Evolutionary conservation across 2,113 vertebrate genomes (phyloP).

Genomic region (Gymnocephalus cernua): DNA sequence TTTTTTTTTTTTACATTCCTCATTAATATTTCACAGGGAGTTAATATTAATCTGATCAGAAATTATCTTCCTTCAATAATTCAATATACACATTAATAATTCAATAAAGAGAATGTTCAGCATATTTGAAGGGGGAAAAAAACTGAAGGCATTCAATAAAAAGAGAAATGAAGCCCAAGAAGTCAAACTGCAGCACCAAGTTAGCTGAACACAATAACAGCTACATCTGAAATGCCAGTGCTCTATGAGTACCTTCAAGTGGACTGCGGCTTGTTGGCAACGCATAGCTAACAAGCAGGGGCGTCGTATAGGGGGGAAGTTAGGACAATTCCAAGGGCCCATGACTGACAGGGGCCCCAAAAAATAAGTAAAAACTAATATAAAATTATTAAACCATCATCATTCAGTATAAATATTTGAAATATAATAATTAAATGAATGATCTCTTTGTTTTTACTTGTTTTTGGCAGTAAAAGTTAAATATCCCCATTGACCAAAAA

Average conservation of each 20-base stretch:
- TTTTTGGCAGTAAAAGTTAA: no score
- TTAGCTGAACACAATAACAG: conserved; percentile 4
- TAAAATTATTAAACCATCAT: no score
- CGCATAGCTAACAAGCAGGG: neutral
- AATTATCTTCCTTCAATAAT: conserved; percentile 85
- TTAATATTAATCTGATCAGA: conserved; percentile 87
- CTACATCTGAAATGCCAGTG: neutral
- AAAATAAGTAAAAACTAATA: no score
- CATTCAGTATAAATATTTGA: no score
- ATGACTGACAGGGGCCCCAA: no score
- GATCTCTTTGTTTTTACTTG: no score
- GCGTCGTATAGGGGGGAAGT: no score
- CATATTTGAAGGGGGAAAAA: conserved; percentile 40
- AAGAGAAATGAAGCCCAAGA: conserved; percentile 37
- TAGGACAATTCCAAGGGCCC: no score
- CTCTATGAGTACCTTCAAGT: neutral
- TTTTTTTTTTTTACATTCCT: conserved; percentile 56
- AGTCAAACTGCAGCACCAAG: conserved; percentile 11
- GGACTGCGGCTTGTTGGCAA: neutral
- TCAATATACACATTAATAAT: conserved; percentile 82
- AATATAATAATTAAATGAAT: no score
- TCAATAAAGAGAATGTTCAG: conserved; percentile 79
- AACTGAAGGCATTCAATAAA: conserved; percentile 49
- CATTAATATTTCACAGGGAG: conserved; percentile 83
- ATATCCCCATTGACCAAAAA: no score